These are phyloP conservation scores for Glossophaga mutica DNA, from an alignment of 2,797 vertebrate species.

Conservation along the genomic window DNA sequence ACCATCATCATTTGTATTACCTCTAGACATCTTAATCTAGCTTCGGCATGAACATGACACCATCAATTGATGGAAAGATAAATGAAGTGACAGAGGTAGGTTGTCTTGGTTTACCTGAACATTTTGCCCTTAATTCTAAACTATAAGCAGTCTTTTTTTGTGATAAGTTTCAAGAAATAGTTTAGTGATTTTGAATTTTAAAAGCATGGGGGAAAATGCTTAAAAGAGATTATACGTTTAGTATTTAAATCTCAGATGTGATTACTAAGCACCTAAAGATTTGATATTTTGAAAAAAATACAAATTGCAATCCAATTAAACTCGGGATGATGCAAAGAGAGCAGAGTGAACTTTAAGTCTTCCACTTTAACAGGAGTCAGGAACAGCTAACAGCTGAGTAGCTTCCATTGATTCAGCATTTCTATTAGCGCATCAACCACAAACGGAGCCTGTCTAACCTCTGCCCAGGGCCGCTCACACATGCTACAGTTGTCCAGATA, in stretches of 20 bases:
- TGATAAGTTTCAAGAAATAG: constrained; percentile 13
- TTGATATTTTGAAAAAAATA: not conserved
- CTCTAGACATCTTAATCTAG: not conserved
- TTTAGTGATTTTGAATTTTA: constrained; percentile 32
- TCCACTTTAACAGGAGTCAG: not conserved
- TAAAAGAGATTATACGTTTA: constrained; percentile 41
- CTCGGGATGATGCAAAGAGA: not conserved
- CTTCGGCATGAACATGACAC: not conserved
- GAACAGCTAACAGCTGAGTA: not conserved
- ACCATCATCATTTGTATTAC: not conserved
- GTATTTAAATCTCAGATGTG: not conserved
- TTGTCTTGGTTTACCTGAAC: not conserved
- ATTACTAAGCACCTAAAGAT: constrained; percentile 3
- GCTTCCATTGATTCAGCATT: not conserved
- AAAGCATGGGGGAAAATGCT: not conserved
- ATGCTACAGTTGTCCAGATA: not conserved
- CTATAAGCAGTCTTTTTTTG: not conserved
- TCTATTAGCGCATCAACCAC: not conserved
- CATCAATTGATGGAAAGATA: not conserved
- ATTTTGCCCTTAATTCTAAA: not conserved
- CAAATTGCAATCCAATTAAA: not conserved
- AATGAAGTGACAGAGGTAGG: not conserved
- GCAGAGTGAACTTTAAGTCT: not conserved
- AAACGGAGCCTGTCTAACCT: not conserved
- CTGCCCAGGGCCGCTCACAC: not conserved